Evolutionary conservation across 2,797 vertebrate genomes (phyloP), one percentile per base, ranked within the genome.

Genomic region (Enteromius mattozi): DNA sequence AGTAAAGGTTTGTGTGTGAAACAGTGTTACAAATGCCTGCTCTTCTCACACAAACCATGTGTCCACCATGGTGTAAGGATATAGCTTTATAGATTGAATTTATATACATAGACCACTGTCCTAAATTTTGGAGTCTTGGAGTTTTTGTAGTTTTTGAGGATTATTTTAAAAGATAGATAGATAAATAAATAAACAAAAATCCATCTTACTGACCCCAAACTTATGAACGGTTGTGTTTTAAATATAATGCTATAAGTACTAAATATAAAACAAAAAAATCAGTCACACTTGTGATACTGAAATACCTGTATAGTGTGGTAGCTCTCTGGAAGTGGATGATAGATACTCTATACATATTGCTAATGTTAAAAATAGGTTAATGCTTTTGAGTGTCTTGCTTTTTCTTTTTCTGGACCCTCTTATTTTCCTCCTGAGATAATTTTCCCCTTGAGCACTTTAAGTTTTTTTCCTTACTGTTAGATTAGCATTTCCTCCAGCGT

Each of bases 1-100:
- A 85, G 85, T 88, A 86, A 59, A 78, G 70, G 80, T 89, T 90
- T 90, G 90, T 89, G 87, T 78, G 70, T 78, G 82, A 88, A 71
- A 74, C 86, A 89, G 83, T 77, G 63, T 74, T 40, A 14, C 66
- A 30, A 35, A 35, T 14, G 74, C 59, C 4, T 75, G 88, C 86
- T 87, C 79, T 74, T 83, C 89, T 87, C 80, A 81, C 89, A 89
- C 86, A 90, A 90, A 87, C 81, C 63, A 45, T 86, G 75, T 87
- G 68, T 90, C 88, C 90, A 89, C 87, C 35, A 37, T 88, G 90
- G 84, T 89, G 86, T 90, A 86, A 91, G 86, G 86, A 83, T 42
- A 66, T 65, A 78, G n/a, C 49, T 70, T 77, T 40, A 24, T 21
- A 40, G 61, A 33, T 27, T 61, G 27, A 13, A 35, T 70, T 76